These are phyloP conservation scores for Raja brachyura DNA, from an alignment of 2,113 vertebrate species.

Conservation along the genomic window DNA sequence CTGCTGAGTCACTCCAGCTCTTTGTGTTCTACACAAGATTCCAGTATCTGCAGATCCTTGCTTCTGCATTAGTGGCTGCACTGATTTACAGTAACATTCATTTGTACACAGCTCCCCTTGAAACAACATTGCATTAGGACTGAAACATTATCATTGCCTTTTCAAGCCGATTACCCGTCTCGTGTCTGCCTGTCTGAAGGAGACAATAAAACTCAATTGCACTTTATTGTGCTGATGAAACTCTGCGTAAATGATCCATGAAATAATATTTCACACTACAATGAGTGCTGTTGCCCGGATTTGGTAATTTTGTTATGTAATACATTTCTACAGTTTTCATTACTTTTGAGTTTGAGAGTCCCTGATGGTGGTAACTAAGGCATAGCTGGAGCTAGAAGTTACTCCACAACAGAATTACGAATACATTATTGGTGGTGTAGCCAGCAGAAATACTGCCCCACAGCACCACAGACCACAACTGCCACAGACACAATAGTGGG, in stretches of 20 bases:
- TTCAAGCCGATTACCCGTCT: background rate
- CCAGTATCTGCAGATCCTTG: too few species aligned
- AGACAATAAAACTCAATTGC: background rate
- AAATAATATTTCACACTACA: background rate
- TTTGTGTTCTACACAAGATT: too few species aligned
- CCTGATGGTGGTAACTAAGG: background rate
- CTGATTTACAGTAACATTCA: background rate
- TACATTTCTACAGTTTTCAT: background rate
- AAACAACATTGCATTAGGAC: background rate
- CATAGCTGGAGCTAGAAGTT: background rate
- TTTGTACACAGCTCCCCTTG: background rate
- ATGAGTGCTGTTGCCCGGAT: background rate
- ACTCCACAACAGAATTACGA: background rate
- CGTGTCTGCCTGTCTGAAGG: background rate
- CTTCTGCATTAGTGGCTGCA: background rate
- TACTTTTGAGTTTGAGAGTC: background rate
- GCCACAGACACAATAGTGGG: too few species aligned
- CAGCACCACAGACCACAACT: too few species aligned
- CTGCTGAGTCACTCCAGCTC: too few species aligned
- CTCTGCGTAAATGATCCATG: slow-evolving; percentile 5
- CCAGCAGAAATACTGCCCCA: too few species aligned
- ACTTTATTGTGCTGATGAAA: background rate
- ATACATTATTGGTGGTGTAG: too few species aligned
- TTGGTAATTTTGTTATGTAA: background rate
- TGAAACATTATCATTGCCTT: background rate